Conservation (phyloP, 1,140 invertebrate species). For the Ooceraea biroi region DNA sequence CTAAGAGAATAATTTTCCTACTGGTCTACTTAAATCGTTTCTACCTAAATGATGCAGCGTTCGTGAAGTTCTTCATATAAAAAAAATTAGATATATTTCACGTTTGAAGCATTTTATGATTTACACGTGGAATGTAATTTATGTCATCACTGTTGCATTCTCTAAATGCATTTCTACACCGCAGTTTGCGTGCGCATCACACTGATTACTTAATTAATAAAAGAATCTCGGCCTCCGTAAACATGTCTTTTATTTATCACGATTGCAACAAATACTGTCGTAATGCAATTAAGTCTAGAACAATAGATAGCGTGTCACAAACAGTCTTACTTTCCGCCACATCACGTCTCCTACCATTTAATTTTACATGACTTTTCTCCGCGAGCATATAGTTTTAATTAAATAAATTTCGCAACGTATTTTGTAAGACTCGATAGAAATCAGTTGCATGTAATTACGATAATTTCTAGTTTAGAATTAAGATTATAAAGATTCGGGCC, state of each 20-base stretch:
- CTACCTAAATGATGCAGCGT: neutral
- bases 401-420: neutral
- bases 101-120: no score
- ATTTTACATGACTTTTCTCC: slow-evolving; percentile 20
- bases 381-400: neutral
- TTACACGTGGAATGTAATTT: neutral
- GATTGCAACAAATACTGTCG: slow-evolving; percentile 18
- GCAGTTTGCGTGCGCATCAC: neutral
- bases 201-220: slow-evolving; percentile 11
- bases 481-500: no score
- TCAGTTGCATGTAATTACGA: no score
- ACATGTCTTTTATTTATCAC: neutral
- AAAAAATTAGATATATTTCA: neutral
- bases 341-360: slow-evolving; percentile 14
- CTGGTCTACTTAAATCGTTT: neutral
- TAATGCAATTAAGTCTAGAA: slow-evolving; percentile 59
- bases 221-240: neutral
- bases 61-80: neutral
- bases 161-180: neutral
- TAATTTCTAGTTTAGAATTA: no score
- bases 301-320: slow-evolving; percentile 67
- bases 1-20: neutral
- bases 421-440: neutral
- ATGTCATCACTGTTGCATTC: neutral
- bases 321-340: slow-evolving; percentile 14